A percentile compares a stretch with the other conserved stretches of the same genome.
phyloP scores from a whole-genome alignment of 2,888 invertebrate genomes.

The Eustalomyia histrio region DNA sequence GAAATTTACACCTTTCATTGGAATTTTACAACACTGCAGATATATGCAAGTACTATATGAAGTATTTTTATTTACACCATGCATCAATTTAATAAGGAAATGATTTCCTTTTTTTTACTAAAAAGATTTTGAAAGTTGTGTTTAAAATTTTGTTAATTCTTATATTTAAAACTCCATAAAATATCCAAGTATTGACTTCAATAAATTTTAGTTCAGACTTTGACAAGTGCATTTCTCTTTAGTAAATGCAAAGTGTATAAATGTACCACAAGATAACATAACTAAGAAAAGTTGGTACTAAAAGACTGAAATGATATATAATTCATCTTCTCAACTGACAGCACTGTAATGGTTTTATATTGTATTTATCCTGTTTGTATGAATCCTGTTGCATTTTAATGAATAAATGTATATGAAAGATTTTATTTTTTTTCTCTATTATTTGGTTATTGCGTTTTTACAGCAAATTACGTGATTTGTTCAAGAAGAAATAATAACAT shows the following conservation, averaged over 20 bases:
- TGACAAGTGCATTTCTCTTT: too few species aligned
- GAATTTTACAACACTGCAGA: conserved; percentile 6
- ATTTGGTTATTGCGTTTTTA: background rate
- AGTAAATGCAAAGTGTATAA: background rate
- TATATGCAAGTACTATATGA: background rate
- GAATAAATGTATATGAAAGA: conserved; percentile 19
- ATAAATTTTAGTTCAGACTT: too few species aligned
- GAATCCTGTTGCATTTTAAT: conserved; percentile 6
- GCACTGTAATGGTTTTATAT: background rate
- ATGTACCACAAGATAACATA: background rate
- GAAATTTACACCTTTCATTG: conserved; percentile 45
- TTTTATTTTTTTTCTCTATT: background rate
- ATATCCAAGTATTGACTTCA: too few species aligned
- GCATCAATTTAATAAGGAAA: too few species aligned
- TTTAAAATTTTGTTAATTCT: too few species aligned
- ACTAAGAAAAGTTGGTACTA: conserved; percentile 6
- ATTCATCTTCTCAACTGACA: background rate
- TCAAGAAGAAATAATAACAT: background rate
- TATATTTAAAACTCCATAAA: too few species aligned
- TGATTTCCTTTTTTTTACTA: too few species aligned
- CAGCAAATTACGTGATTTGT: background rate
- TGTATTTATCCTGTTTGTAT: background rate
- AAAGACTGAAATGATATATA: background rate
- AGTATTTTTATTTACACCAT: background rate
- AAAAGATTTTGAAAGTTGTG: too few species aligned